Evolutionary conservation across 2,888 invertebrate species (phyloP).

Genomic region (Periphyllus acericola): DNA sequence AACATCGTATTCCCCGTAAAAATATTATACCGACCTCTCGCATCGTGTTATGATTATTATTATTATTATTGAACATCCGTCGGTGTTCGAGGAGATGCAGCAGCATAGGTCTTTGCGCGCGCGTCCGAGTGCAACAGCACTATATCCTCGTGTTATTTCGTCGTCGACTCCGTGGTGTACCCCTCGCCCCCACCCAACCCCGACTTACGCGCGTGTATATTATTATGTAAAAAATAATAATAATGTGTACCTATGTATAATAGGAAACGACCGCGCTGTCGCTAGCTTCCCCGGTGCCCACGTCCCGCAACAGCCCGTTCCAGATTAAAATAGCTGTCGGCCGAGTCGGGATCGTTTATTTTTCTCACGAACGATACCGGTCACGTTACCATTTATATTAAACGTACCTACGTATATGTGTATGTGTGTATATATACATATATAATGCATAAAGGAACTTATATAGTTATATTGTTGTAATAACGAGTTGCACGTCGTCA

Average conservation of each 20-base stretch:
- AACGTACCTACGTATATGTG: background rate
- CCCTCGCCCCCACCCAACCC: background rate
- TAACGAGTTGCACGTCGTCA: background rate
- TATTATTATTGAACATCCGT: conserved; percentile 47
- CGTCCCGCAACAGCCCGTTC: conserved; percentile 37
- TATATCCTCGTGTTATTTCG: conserved; percentile 11
- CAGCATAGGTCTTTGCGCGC: background rate
- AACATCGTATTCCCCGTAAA: conserved; percentile 8
- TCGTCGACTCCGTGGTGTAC: conserved; percentile 5
- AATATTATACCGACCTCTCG: conserved; percentile 4
- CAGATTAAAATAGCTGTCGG: conserved; percentile 52
- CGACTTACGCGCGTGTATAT: background rate
- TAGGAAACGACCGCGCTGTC: background rate
- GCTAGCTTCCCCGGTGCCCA: background rate
- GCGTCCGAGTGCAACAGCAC: background rate
- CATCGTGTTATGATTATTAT: conserved; percentile 27
- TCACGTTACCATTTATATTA: conserved; percentile 29
- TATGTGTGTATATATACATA: too few relatives aligned
- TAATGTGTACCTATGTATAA: background rate
- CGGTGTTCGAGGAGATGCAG: background rate
- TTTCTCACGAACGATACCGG: conserved; percentile 57
- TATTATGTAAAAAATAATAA: background rate
- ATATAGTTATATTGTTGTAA: background rate
- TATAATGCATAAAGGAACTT: background rate
- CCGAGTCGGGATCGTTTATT: conserved; percentile 32